Conservation (phyloP, 2,113 vertebrate species). For the Toxostoma redivivum region DNA sequence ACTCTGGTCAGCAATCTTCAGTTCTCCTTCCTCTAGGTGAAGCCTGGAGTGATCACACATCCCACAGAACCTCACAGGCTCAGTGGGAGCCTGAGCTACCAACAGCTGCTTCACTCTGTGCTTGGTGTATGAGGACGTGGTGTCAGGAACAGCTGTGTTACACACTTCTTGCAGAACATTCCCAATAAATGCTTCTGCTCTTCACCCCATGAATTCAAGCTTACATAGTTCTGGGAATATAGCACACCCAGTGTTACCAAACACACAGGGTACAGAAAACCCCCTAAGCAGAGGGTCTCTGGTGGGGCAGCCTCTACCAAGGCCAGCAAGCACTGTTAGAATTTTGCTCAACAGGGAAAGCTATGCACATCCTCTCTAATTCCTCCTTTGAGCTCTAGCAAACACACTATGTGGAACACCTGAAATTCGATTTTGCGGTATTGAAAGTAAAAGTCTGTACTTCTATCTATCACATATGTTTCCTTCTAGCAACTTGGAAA, state of each 20-base stretch:
- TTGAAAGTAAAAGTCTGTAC: not conserved
- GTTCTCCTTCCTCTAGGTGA: not conserved
- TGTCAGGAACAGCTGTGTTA: not conserved
- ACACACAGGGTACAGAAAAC: not conserved
- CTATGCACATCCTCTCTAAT: not conserved
- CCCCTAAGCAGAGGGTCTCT: not conserved
- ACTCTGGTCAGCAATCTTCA: not conserved
- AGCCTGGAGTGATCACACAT: not conserved
- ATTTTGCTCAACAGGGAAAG: not conserved
- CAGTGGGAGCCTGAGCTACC: not conserved
- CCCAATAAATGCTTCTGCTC: not conserved
- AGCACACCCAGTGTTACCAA: not conserved
- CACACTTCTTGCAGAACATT: not conserved
- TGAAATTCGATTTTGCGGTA: not conserved
- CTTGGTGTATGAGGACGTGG: not conserved
- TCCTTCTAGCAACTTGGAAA: not conserved
- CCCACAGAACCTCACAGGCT: rapidly evolving
- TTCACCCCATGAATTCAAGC: not conserved
- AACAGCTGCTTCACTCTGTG: not conserved
- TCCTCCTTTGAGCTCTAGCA: not conserved
- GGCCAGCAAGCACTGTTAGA: not conserved
- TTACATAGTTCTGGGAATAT: not conserved
- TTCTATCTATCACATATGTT: not conserved
- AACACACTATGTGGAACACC: rapidly evolving
- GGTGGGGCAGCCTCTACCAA: rapidly evolving